Percentiles rank a stretch among this genome's conserved stretches.
These are phyloP conservation scores for Origma solitaria DNA, from an alignment of 2,113 vertebrate genomes.

Conservation along the genomic window DNA sequence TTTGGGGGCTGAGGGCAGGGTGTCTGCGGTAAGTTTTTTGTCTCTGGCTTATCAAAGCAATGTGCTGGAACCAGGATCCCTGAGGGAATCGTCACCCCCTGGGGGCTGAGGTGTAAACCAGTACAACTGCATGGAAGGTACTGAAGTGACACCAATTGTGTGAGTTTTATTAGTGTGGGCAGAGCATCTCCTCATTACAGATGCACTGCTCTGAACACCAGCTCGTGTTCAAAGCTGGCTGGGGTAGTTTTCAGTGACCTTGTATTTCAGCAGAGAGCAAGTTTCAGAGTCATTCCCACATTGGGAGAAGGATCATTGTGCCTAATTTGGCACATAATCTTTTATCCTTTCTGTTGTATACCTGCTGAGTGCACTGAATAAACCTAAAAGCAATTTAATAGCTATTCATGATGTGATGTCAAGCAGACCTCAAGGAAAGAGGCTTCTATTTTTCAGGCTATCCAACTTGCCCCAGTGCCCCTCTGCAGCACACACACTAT, in stretches of 20 bases:
- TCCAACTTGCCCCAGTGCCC: not conserved
- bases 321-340: not conserved
- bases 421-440: not conserved
- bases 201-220: not conserved
- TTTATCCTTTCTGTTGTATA: not conserved
- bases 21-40: not conserved
- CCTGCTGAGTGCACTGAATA: not conserved
- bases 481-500: not conserved
- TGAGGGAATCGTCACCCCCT: not conserved
- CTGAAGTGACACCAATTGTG: not conserved
- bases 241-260: not conserved
- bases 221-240: not conserved
- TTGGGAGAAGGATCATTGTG: not conserved
- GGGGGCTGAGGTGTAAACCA: not conserved
- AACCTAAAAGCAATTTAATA: not conserved
- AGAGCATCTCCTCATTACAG: not conserved
- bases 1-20: fast-evolving
- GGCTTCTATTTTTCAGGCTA: not conserved
- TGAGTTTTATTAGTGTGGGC: not conserved
- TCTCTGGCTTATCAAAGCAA: not conserved
- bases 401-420: not conserved
- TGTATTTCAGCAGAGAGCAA: not conserved
- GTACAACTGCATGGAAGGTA: not conserved
- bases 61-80: not conserved
- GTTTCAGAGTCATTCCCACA: not conserved